A percentile compares a stretch with the other conserved stretches of the same genome.
These are phyloP conservation scores for Pseudoips prasinana DNA, from an alignment of 2,888 invertebrate species.

Conservation along the genomic window DNA sequence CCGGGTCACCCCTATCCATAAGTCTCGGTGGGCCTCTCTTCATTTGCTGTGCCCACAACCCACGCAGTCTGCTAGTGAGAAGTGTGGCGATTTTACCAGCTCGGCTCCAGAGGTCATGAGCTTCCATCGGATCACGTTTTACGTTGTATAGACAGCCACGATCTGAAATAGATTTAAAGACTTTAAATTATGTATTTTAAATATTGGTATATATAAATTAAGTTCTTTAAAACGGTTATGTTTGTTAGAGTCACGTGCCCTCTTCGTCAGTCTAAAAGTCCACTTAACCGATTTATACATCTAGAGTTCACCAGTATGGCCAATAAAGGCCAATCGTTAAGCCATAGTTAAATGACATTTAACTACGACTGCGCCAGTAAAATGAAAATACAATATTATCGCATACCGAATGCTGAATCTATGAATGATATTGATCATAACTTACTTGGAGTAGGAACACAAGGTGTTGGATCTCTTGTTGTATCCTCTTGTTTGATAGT, in stretches of 20 bases:
- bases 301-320: too few relatives aligned
- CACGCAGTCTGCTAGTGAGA: slow-evolving; percentile 63
- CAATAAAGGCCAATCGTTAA: too few relatives aligned
- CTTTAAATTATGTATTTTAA: background rate
- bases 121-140: slow-evolving; percentile 90
- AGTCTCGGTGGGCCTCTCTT: slow-evolving; percentile 68
- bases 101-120: slow-evolving; percentile 83
- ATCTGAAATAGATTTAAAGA: slow-evolving; percentile 53
- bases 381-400: too few relatives aligned
- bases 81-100: slow-evolving; percentile 74
- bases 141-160: slow-evolving; percentile 89
- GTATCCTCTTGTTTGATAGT: slow-evolving; percentile 56
- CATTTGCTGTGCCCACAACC: slow-evolving; percentile 73
- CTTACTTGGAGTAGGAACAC: slow-evolving; percentile 65
- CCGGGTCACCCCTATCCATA: slow-evolving; percentile 84
- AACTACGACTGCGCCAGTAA: too few relatives aligned
- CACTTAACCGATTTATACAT: too few relatives aligned
- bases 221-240: too few relatives aligned
- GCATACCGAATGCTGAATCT: too few relatives aligned
- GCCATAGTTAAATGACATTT: too few relatives aligned
- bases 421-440: slow-evolving; percentile 18
- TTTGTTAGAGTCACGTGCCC: too few relatives aligned
- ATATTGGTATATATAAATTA: slow-evolving; percentile 1
- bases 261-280: too few relatives aligned
- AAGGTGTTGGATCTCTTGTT: slow-evolving; percentile 52